These are phyloP conservation scores for Acanthaster planci DNA, from an alignment of 35 echinoderm and acorn worm genomes.

Conservation along the genomic window DNA sequence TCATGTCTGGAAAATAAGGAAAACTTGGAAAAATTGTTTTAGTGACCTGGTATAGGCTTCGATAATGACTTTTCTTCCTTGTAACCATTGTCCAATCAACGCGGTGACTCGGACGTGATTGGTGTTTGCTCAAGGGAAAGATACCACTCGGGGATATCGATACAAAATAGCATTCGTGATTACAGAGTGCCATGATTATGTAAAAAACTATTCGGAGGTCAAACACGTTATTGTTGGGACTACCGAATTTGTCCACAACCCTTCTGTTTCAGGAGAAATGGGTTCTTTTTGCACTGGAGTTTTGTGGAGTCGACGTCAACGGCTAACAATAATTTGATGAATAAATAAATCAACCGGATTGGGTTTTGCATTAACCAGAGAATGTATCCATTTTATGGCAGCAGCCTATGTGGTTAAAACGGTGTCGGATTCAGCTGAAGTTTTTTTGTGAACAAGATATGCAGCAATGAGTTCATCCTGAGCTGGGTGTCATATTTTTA, in stretches of 20 bases:
- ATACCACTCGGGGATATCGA: too few species aligned
- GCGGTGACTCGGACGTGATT: too few species aligned
- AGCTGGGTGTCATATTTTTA: not conserved
- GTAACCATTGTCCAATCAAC: too few species aligned
- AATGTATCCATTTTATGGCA: constrained; percentile 16
- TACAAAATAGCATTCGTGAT: too few species aligned
- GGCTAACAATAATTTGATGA: not conserved
- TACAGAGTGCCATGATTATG: too few species aligned
- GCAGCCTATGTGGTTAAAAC: not conserved
- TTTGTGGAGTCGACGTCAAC: not conserved
- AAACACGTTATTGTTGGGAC: not conserved
- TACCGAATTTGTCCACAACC: not conserved
- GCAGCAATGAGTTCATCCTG: not conserved
- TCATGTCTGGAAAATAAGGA: too few species aligned
- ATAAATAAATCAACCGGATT: not conserved
- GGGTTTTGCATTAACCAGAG: not conserved
- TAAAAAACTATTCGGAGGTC: not conserved
- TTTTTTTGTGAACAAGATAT: constrained; percentile 9
- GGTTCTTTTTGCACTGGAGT: not conserved
- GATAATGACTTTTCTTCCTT: too few species aligned
- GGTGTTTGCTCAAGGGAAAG: too few species aligned
- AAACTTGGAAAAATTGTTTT: too few species aligned
- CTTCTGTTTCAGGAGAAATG: not conserved
- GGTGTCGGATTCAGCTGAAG: not conserved
- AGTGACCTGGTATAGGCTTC: too few species aligned